Evolutionary conservation across 2,113 vertebrate species (phyloP), one percentile per base, ranked within the genome.

Genomic region (Spermophilus dauricus): DNA sequence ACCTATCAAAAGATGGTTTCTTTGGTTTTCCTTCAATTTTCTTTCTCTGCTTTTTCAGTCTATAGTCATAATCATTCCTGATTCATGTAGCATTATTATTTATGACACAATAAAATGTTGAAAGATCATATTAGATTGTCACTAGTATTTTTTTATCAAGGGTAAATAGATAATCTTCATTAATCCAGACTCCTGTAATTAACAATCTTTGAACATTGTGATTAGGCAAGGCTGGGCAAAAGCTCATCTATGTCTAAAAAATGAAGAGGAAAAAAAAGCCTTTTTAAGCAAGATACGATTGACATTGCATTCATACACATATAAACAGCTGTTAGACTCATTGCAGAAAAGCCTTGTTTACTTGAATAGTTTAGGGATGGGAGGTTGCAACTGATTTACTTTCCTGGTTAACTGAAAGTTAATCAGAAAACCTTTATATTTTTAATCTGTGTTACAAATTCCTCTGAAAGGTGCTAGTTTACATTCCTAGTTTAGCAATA

Each of bases 1-100:
- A 84, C 93, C 85, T 91, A 93, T 96, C 67, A 70, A 89, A 96
- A 97, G 67, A 96, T 96, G 39, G 87, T 95, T 96, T 96, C 75
- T 91, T 97, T 91, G 94, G 82, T 96, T 96, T 97, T 92, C 67
- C 63, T 93, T 96, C 94, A 85, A 48, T 95, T 96, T 93, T 86
- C n/a, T 76, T 90, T 22, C 37, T 88, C 28, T 73, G 30, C 5
- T 77, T 94, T 96, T 92, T 92, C 53, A 13, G 6, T 86, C 37
- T 75, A 2, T 70, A 86, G 39, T 81, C 26, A 65, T 93, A 94
- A 86, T 91, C 56, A 84, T 76, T 88, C 53, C 37, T 53, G 39
- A 80, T 91, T 97, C 72, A 89, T 26, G 18, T 72, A 87, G 51
- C 39, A 18, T 85, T 94, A 91, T 93, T 94, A 85, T 58, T 95